Conservation (phyloP, 1,140 invertebrate genomes). For the Drosophila bipectinata region DNA sequence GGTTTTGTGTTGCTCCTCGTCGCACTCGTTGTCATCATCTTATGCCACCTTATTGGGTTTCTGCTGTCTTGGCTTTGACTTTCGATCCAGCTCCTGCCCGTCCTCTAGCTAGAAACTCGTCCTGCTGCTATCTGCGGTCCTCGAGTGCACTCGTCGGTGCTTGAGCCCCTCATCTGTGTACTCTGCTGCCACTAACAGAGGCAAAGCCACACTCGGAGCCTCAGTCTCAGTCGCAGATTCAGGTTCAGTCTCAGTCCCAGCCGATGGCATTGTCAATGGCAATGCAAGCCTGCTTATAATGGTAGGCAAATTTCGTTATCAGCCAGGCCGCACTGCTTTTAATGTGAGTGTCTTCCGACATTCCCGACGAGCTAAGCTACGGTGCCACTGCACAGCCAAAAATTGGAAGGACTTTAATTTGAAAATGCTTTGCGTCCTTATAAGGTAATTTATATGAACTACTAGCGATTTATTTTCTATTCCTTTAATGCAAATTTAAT, state of each 20-base stretch:
- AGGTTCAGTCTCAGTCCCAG: conserved; percentile 5
- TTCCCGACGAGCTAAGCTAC: not conserved
- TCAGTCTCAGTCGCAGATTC: conserved; percentile 3
- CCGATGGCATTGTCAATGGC: conserved; percentile 28
- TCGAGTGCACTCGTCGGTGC: conserved; percentile 68
- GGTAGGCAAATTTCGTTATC: conserved; percentile 81
- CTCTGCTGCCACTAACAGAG: conserved; percentile 49
- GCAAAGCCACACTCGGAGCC: conserved; percentile 17
- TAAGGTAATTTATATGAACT: too few relatives aligned
- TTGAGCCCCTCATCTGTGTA: conserved; percentile 46
- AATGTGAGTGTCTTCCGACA: conserved; percentile 55
- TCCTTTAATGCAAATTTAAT: too few relatives aligned
- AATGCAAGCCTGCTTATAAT: conserved; percentile 71
- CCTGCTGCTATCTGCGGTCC: conserved; percentile 39
- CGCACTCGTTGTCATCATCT: conserved; percentile 58
- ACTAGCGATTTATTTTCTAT: too few relatives aligned
- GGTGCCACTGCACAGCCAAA: not conserved
- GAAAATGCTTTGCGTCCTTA: not conserved
- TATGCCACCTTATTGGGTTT: conserved; percentile 62
- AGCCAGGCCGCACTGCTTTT: conserved; percentile 68
- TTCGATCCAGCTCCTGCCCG: not conserved
- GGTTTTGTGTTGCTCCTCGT: conserved; percentile 54
- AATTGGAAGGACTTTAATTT: not conserved
- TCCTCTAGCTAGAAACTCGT: not conserved
- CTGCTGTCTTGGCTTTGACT: conserved; percentile 3